These are phyloP conservation scores for Aleadryas rufinucha DNA, from an alignment of 2,113 vertebrate species.

Conservation along the genomic window DNA sequence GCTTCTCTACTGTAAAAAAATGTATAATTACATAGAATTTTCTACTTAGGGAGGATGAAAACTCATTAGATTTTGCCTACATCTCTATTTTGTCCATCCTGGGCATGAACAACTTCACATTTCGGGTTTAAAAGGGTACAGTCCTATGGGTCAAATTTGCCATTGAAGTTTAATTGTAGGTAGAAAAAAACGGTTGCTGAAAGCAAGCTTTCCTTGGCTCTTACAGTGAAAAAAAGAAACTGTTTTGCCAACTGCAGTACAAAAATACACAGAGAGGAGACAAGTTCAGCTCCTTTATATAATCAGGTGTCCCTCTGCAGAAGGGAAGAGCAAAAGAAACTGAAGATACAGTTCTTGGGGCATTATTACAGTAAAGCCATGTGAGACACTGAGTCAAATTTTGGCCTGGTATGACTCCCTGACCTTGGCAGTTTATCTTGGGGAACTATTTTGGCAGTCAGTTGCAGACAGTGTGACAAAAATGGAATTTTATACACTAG, in stretches of 20 bases:
- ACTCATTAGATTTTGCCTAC: not conserved
- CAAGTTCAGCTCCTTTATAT: not conserved
- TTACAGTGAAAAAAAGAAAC: not conserved
- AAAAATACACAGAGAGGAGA: not conserved
- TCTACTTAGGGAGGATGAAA: not conserved
- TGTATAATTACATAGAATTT: not conserved
- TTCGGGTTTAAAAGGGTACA: not conserved
- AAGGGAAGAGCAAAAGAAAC: not conserved
- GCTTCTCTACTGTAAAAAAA: not conserved
- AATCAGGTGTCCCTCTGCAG: not conserved
- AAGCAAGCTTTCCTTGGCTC: not conserved
- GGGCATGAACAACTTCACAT: not conserved
- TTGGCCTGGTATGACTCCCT: not conserved
- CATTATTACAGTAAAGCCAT: not conserved
- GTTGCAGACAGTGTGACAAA: not conserved
- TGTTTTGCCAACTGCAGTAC: not conserved
- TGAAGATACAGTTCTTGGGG: not conserved
- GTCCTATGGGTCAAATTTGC: not conserved
- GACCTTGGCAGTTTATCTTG: not conserved
- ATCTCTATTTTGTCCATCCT: not conserved
- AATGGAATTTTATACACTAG: not conserved
- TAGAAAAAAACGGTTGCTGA: not conserved
- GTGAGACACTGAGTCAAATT: not conserved
- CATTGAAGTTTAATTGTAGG: not conserved
- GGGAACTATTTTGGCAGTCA: not conserved